Conservation (phyloP, 2,797 vertebrate genomes). For the Rhabdophis nuchalis region DNA sequence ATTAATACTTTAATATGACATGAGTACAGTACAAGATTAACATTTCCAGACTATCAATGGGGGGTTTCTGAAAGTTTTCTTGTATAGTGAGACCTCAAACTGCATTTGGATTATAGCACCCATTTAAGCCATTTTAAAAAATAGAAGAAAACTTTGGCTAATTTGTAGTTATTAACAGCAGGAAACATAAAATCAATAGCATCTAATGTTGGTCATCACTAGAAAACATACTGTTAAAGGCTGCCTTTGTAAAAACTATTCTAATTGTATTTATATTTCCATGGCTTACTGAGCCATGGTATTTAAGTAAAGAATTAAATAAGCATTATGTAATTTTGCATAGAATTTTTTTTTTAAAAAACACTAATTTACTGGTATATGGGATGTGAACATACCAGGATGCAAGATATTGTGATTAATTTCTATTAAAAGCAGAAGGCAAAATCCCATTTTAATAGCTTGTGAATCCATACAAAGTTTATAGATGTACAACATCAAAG, state of each 20-base stretch:
- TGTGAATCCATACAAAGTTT: not conserved
- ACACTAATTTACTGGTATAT: not conserved
- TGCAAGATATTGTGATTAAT: not conserved
- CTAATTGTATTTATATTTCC: constrained; percentile 32
- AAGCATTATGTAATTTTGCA: constrained; percentile 50
- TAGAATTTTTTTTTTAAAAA: constrained; percentile 14
- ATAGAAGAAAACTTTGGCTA: not conserved
- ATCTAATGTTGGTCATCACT: constrained; percentile 24
- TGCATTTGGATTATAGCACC: constrained; percentile 3
- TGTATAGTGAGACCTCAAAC: constrained; percentile 1
- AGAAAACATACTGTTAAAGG: constrained; percentile 30
- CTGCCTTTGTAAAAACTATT: constrained; percentile 29
- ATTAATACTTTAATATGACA: not conserved
- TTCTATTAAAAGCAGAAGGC: not conserved
- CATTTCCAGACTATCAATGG: not conserved
- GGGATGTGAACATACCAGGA: not conserved
- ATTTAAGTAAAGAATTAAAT: constrained; percentile 48
- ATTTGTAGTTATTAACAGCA: constrained; percentile 11
- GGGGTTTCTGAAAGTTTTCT: not conserved
- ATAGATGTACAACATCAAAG: not conserved
- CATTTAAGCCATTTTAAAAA: not conserved
- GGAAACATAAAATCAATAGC: constrained; percentile 18
- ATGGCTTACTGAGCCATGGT: constrained; percentile 30
- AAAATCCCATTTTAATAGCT: not conserved
- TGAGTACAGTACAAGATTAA: not conserved